Evolutionary conservation across 2,113 vertebrate species (phyloP).

Genomic region (Catharus fuscescens): DNA sequence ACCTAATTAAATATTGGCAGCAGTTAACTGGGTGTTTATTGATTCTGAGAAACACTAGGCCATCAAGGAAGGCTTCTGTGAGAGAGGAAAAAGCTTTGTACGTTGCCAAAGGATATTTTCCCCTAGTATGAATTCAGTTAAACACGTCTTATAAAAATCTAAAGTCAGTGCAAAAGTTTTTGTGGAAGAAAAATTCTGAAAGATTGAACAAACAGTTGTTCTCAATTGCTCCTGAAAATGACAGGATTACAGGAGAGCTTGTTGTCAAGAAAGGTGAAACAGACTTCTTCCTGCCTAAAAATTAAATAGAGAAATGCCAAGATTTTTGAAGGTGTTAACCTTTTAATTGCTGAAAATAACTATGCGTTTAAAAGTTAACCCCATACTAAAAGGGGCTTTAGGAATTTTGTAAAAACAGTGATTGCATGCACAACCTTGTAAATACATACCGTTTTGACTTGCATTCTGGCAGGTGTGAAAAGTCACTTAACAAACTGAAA

Average conservation of each 20-base stretch:
- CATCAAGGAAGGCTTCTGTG: neutral
- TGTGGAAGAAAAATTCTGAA: neutral
- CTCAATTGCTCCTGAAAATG: neutral
- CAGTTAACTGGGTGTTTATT: neutral
- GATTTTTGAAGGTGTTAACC: neutral
- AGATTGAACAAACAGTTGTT: neutral
- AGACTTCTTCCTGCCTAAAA: neutral
- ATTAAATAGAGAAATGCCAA: neutral
- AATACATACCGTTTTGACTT: rapidly evolving
- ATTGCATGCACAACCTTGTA: neutral
- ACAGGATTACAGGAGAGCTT: neutral
- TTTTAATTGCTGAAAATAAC: neutral
- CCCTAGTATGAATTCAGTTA: neutral
- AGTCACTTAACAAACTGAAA: neutral
- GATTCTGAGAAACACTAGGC: neutral
- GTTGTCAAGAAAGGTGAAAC: neutral
- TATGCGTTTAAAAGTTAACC: neutral
- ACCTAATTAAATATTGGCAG: slow-evolving; percentile 20
- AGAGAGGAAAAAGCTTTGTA: neutral
- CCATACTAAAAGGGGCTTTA: neutral
- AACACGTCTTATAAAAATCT: neutral
- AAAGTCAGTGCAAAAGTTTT: neutral
- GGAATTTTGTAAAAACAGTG: neutral
- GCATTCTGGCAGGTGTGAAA: neutral
- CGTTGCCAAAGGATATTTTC: neutral